phyloP scores from a whole-genome alignment of 2,888 invertebrate genomes.

The Pterobdella sp. region DNA sequence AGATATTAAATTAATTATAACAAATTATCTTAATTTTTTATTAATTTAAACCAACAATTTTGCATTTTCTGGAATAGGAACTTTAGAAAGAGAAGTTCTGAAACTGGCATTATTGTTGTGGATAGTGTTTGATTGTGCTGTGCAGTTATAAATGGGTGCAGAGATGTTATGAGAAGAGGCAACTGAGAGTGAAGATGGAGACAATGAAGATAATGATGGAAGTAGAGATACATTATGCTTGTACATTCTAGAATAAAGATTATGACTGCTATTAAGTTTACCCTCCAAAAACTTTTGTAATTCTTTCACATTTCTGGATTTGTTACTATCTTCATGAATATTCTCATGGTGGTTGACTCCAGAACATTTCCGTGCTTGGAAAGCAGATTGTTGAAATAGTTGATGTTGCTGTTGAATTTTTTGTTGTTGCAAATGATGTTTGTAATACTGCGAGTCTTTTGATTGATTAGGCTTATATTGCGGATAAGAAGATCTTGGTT shows the following conservation, averaged over 20 bases:
- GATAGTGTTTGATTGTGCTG: neutral
- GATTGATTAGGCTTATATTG: neutral
- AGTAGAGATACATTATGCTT: neutral
- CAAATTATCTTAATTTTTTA: neutral
- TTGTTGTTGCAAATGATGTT: neutral
- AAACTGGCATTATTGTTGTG: neutral
- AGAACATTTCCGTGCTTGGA: neutral
- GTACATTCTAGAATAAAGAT: neutral
- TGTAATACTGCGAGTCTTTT: neutral
- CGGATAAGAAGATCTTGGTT: neutral
- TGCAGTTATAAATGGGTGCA: neutral
- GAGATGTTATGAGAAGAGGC: neutral
- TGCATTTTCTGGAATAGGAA: neutral
- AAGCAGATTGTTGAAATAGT: neutral
- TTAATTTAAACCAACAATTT: neutral
- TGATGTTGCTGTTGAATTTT: neutral
- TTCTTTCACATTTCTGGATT: slow-evolving; percentile 13
- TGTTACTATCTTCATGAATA: neutral
- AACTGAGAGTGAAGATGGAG: neutral
- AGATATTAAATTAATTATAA: neutral
- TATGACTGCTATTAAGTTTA: slow-evolving; percentile 1
- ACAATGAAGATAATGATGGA: neutral
- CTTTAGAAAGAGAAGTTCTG: neutral
- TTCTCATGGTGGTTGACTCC: neutral
- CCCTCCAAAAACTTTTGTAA: slow-evolving; percentile 14